Evolutionary conservation across 30 jellyfish, hydroid and myxozoan genomes (phyloP), one percentile per base, ranked within the genome.

Genomic region (Morbakka virulenta): DNA sequence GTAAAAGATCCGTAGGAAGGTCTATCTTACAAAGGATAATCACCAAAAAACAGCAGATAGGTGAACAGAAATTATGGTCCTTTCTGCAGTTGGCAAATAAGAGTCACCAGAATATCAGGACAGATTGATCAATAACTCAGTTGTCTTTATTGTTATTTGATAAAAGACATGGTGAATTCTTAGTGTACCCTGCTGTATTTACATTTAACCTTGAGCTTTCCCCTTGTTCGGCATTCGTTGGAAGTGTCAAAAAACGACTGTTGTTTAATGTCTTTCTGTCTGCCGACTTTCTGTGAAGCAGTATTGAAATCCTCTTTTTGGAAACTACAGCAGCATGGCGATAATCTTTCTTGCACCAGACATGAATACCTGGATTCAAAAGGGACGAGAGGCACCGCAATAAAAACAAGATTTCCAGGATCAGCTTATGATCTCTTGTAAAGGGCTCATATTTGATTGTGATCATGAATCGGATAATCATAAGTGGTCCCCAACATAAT

Each of bases 401-500:
- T 21, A 74, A 66, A 35, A 80, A 80, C 0, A 80, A 17, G 3
- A 67, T 66, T 64, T 80, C 91, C 13, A 80, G 83, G 28, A 69
- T 23, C 64, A 23, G 17, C 28, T 52, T 31, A 35, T 48, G 36
- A 2, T 51, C 61, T 3, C 33, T 4, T 23, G 61, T 24, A 1
- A 26, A 23, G 0, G 76, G 85, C 28, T 50, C 35, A 41, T 41
- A 41, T 41, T 41, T 41, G 9, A 41, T 17, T 49, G 52, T 53
- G 41, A 35, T 80, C 84, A 52, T 32, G 2, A 71, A 63, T 35
- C 84, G 17, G 4, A 80, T 80, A 1, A 62, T 47, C 91, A 50
- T 80, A 2, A 80, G 52, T 11, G 91, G 91, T 2, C 67, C 50
- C 91, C 91, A 80, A 33, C 91, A 80, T 2, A 80, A 12, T 52